phyloP scores from a whole-genome alignment of 2,888 invertebrate genomes.

The Chouioia cunea region DNA sequence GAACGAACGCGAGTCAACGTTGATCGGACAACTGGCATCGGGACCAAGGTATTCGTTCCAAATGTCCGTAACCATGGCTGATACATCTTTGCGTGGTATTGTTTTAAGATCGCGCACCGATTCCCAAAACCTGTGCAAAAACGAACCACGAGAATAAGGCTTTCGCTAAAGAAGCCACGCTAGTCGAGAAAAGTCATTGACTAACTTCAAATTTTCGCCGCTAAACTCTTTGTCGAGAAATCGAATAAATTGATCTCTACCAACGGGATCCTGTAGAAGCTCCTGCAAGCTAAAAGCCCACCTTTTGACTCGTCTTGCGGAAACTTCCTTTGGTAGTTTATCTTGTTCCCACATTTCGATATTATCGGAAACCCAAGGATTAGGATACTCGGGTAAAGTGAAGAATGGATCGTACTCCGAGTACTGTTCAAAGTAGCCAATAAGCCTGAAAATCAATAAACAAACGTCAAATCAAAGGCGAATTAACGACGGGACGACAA shows the following conservation, averaged over 20 bases:
- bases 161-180: too few species aligned
- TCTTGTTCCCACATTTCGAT: constrained; percentile 98
- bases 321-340: constrained; percentile 93
- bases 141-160: neutral
- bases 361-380: constrained; percentile 97
- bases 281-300: constrained; percentile 99
- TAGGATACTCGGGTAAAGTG: constrained; percentile 91
- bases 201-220: constrained; percentile 96
- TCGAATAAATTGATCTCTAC: constrained; percentile 94
- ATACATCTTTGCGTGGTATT: constrained; percentile 87
- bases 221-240: constrained; percentile 99
- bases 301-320: constrained; percentile 91
- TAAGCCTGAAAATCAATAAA: constrained; percentile 79
- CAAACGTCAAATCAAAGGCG: too few species aligned
- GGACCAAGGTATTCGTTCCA: constrained; percentile 94
- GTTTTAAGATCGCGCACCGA: constrained; percentile 93
- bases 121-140: constrained; percentile 86
- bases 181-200: constrained; percentile 41
- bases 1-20: constrained; percentile 94
- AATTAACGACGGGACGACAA: too few species aligned
- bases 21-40: constrained; percentile 96
- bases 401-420: constrained; percentile 96
- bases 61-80: constrained; percentile 84
- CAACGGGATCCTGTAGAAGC: constrained; percentile 93
- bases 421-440: constrained; percentile 95